Conservation (phyloP, 2,113 vertebrate species). For the Cyprinodon brontotheroides region DNA sequence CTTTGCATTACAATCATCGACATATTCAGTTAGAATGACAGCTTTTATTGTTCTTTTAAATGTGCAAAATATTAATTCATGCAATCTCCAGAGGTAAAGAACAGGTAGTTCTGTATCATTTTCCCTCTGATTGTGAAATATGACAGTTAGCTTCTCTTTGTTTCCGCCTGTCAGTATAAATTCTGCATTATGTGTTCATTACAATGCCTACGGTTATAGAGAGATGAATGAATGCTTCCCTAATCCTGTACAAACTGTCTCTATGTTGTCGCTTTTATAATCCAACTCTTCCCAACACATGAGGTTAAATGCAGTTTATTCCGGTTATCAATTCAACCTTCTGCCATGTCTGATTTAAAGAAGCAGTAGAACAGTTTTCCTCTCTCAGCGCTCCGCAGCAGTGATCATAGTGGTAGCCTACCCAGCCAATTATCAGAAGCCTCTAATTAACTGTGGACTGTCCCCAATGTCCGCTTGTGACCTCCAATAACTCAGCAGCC, state of each 20-base stretch:
- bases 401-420: slow-evolving; percentile 16
- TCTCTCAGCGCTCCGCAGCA: slow-evolving; percentile 21
- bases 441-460: slow-evolving; percentile 63
- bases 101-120: too few species aligned
- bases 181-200: too few species aligned
- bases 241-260: not conserved
- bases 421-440: slow-evolving; percentile 40
- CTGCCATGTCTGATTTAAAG: not conserved
- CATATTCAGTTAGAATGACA: too few species aligned
- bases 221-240: not conserved
- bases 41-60: too few species aligned
- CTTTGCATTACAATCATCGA: too few species aligned
- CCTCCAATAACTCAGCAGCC: slow-evolving; percentile 26
- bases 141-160: too few species aligned
- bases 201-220: too few species aligned
- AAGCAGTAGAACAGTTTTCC: slow-evolving; percentile 32
- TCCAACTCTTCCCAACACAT: not conserved
- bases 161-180: too few species aligned
- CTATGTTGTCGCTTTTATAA: not conserved
- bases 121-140: too few species aligned
- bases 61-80: too few species aligned
- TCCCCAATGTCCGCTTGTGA: slow-evolving; percentile 35
- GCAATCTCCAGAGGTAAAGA: too few species aligned
- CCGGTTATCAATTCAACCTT: not conserved
- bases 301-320: not conserved